Percentiles rank a stretch among this genome's conserved stretches.
Conservation (phyloP, 1,140 invertebrate species). For the Nebria ingens region DNA sequence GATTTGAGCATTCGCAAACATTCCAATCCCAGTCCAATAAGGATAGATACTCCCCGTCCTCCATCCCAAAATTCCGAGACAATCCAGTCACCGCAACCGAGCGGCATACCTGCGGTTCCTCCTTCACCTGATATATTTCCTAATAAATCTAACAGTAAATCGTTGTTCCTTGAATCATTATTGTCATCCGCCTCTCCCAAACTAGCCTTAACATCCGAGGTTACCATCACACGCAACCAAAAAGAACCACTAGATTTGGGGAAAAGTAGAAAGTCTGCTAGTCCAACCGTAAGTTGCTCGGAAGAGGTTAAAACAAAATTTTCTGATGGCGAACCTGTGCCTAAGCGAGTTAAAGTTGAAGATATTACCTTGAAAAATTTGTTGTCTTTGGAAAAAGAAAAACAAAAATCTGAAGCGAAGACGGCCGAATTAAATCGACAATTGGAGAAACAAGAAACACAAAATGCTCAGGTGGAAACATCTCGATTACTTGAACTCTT, state of each 20-base stretch:
- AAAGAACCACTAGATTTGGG: conserved; percentile 56
- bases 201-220: conserved; percentile 40
- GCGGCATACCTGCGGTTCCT: conserved; percentile 49
- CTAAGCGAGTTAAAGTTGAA: conserved; percentile 44
- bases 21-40: conserved; percentile 18
- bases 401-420: conserved; percentile 21
- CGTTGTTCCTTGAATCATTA: conserved; percentile 43
- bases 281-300: conserved; percentile 48
- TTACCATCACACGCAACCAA: conserved; percentile 45
- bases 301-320: conserved; percentile 41
- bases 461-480: conserved; percentile 21
- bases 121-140: conserved; percentile 46
- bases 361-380: conserved; percentile 35
- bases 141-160: conserved; percentile 39
- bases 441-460: conserved; percentile 26
- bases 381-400: conserved; percentile 30
- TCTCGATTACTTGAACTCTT: conserved; percentile 33
- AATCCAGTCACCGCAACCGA: conserved; percentile 53
- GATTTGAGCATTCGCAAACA: conserved; percentile 30
- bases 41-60: conserved; percentile 38
- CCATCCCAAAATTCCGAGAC: conserved; percentile 49
- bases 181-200: conserved; percentile 42
- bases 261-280: conserved; percentile 47
- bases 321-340: conserved; percentile 40
- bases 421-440: conserved; percentile 29